These are phyloP conservation scores for Megalonaias nervosa DNA, from an alignment of 1,140 invertebrate genomes.

Conservation along the genomic window DNA sequence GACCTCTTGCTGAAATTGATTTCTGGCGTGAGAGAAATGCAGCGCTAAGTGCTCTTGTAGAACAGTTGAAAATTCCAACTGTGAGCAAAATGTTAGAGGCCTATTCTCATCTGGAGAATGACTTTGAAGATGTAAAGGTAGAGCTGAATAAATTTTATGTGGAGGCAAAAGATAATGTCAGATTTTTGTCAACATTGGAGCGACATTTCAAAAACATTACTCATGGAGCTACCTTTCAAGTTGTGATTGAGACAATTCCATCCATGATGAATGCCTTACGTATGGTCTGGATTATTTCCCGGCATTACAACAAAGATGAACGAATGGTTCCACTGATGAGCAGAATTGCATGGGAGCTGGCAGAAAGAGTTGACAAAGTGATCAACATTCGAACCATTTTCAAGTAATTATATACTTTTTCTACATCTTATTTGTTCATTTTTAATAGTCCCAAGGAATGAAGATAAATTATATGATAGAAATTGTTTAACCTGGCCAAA, in stretches of 20 bases:
- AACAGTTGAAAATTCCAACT: slow-evolving; percentile 83
- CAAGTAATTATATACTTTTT: slow-evolving; percentile 70
- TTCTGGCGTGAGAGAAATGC: slow-evolving; percentile 87
- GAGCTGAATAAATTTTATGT: slow-evolving; percentile 81
- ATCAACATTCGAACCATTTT: slow-evolving; percentile 83
- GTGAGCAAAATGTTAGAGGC: slow-evolving; percentile 78
- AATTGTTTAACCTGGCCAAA: no score
- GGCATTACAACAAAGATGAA: slow-evolving; percentile 75
- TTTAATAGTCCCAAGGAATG: no score
- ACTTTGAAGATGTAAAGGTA: slow-evolving; percentile 73
- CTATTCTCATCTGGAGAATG: slow-evolving; percentile 72
- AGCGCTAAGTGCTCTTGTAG: slow-evolving; percentile 82
- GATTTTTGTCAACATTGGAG: slow-evolving; percentile 86
- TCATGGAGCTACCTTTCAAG: slow-evolving; percentile 79
- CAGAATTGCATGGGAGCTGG: slow-evolving; percentile 85
- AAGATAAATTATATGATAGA: no score
- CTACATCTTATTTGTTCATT: no score
- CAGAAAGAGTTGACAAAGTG: slow-evolving; percentile 81
- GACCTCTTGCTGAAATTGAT: slow-evolving; percentile 85
- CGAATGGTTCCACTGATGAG: slow-evolving; percentile 86
- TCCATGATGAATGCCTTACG: slow-evolving; percentile 84
- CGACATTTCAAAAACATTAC: slow-evolving; percentile 87
- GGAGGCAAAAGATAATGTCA: slow-evolving; percentile 86
- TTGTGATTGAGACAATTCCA: slow-evolving; percentile 79
- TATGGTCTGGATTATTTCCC: slow-evolving; percentile 73